A percentile compares a stretch with the other conserved stretches of the same genome.
These are phyloP conservation scores for Malacoctenus gilli DNA, from an alignment of 2,797 vertebrate genomes.

Conservation along the genomic window DNA sequence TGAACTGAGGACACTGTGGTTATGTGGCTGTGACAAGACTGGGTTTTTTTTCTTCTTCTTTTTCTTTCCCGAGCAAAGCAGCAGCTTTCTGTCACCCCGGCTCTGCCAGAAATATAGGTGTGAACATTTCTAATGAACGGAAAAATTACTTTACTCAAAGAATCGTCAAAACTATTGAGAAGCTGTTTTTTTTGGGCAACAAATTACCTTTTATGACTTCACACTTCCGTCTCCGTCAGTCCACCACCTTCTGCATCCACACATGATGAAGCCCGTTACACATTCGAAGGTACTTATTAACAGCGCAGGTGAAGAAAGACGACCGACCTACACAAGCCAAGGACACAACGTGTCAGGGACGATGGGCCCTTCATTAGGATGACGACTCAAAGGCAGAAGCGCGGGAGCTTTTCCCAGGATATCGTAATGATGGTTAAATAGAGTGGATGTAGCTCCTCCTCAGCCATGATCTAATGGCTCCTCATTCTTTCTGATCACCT, in stretches of 20 bases:
- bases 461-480: conserved; percentile 1
- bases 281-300: background rate
- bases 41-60: no score
- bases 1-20: background rate
- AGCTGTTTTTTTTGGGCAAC: no score
- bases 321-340: background rate
- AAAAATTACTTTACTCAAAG: no score
- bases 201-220: background rate
- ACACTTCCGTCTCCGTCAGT: no score
- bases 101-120: no score
- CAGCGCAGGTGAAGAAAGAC: conserved; percentile 10
- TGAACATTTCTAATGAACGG: no score
- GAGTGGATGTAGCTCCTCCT: background rate
- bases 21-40: background rate
- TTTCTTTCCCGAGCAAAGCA: no score
- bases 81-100: no score
- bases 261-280: conserved; percentile 1
- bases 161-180: no score
- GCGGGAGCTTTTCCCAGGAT: conserved; percentile 5
- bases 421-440: background rate
- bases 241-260: conserved; percentile 5
- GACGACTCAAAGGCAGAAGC: conserved; percentile 7
- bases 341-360: background rate
- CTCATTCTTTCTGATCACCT: conserved; percentile 13
- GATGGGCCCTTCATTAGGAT: conserved; percentile 14